phyloP scores from a whole-genome alignment of 2,797 vertebrate species.

The Sphenodon punctatus region DNA sequence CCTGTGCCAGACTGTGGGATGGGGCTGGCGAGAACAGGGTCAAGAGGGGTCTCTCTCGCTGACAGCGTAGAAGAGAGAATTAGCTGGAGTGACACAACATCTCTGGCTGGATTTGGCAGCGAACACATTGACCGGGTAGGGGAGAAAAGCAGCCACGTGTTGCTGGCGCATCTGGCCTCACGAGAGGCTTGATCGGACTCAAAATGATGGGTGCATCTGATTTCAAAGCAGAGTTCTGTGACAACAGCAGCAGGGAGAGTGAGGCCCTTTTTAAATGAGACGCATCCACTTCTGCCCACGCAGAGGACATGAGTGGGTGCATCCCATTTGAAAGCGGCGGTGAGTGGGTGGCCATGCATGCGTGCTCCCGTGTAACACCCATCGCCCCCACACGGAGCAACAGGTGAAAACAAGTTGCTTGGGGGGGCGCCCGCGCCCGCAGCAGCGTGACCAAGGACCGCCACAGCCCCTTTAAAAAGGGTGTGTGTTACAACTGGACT shows the following conservation, averaged over 20 bases:
- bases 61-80: accelerated
- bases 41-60: neutral
- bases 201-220: accelerated
- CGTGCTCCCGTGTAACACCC: too few relatives aligned
- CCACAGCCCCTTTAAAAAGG: too few relatives aligned
- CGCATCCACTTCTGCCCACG: too few relatives aligned
- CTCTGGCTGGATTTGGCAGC: neutral
- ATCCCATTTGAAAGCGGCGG: too few relatives aligned
- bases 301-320: too few relatives aligned
- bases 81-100: neutral
- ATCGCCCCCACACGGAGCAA: too few relatives aligned
- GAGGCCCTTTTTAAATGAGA: too few relatives aligned
- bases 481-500: neutral
- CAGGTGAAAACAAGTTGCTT: too few relatives aligned
- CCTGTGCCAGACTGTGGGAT: accelerated
- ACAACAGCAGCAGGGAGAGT: too few relatives aligned
- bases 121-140: neutral
- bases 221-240: neutral
- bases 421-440: too few relatives aligned
- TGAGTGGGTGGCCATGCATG: too few relatives aligned
- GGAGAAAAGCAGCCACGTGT: neutral
- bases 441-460: too few relatives aligned
- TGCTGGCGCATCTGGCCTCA: neutral
- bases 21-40: neutral
- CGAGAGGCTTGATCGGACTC: neutral